Evolutionary conservation across 2,797 vertebrate genomes (phyloP), one percentile per base, ranked within the genome.

Genomic region (Tapera naevia): DNA sequence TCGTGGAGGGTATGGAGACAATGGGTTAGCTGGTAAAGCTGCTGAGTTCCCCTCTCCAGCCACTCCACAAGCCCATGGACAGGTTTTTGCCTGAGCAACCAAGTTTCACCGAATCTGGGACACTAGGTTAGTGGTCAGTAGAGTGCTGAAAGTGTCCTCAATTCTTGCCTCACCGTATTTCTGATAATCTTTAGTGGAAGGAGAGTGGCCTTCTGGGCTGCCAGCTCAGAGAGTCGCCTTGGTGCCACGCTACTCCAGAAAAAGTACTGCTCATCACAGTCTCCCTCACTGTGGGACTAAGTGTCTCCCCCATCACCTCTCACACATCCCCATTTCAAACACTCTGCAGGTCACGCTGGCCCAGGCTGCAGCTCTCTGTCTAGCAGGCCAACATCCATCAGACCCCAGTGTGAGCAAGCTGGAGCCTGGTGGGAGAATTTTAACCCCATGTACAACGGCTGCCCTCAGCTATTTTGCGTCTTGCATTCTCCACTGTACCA

Each of bases 361-460:
- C 46, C 53, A 43, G 1, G 0, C 30, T 71, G 24, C 0, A 1
- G 24, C 58, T 39, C 33, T 75, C 53, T 67, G 25, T 17, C 35
- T 23, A n/a, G 35, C 60, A 60, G 41, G 27, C 10, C 53, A 45
- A 60, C n/a, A 23, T 32, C 28, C 83, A 30, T 37, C 60, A 56
- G 41, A 56, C 28, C 46, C 28, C 2, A 1, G 27, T 15, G 28
- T 72, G 35, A 72, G 16, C 35, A 72, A 72, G 19, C 27, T 79
- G 66, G 28, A 83, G 19, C 6, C 32, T 27, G 21, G 12, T 14
- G 13, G 7, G 14, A 9, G 12, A 51, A 21, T 51, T 39, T 73
- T 69, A 66, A 62, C 18, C 16, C 37, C 0, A 0, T 67, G 37
- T 51, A 7, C 39, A 62, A 62, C 28, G 1, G 0, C 61, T 57